Base-by-base conservation (phyloP, 1,140 invertebrate genomes). In the Drosophila ambigua region DNA sequence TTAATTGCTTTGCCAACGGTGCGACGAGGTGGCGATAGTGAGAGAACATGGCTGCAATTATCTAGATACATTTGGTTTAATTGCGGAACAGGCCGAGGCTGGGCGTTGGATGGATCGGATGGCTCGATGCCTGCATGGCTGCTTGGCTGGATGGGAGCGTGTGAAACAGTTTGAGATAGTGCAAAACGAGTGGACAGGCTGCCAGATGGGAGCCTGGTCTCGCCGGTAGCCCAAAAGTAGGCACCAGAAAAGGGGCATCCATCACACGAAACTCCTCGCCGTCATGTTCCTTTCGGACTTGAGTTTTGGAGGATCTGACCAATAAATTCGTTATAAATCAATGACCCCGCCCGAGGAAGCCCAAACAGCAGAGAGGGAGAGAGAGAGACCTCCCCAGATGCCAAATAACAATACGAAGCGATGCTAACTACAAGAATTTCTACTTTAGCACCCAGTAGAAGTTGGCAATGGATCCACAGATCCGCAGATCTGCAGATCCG, bases 291-390 rank as follows among this genome's bases (percentile, higher is more conserved):
- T 20, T 20, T 20, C 1, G 20, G 20, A 9, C 11, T 1, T 4
- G 13, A 24, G 13, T 8, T 11, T 39, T 20, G 48, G 48, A 58
- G 48, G 48, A 58, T 63, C 66, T 53, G 62, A 41, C 75, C 78
- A 82, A 87, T 85, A 81, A 90, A 85, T 90, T 85, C 85, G 77
- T 89, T 84, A 85, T 85, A 76, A 90, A 90, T 69, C 85, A 85
- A 90, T 90, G 85, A 85, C 80, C 85, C 61, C 58, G 51, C 55
- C 53, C 61, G 45, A 49, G 53, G 45, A 64, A 65, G 57, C 68
- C 20, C 20, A 20, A 20, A 20, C 20, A 20, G 20, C 0, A 63
- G 50, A 64, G 16, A 1, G n/a, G n/a, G n/a, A n/a, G 16, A 16
- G 20, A 67, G 31, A n/a, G 50, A 31, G 48, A 54, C 43, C 52